Percentiles rank a stretch among this genome's conserved stretches.
phyloP scores from a whole-genome alignment of 1,140 invertebrate genomes.

The Mizuhopecten yessoensis region DNA sequence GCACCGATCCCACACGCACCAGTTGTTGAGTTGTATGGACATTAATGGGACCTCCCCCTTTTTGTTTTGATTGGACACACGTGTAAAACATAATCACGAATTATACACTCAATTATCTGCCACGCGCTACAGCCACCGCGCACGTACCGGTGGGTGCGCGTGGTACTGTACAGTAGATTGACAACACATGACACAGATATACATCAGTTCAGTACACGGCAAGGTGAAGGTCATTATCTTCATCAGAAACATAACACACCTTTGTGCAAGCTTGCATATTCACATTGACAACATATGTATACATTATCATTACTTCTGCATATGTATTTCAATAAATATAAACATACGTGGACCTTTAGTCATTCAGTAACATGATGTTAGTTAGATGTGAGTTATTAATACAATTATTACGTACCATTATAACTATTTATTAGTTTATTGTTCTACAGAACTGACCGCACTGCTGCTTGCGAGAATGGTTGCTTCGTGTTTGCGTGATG shows the following conservation, averaged over 20 bases:
- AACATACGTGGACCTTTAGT: too few relatives aligned
- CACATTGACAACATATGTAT: neutral
- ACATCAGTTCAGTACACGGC: neutral
- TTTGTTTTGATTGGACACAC: neutral
- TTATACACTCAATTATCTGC: constrained; percentile 8
- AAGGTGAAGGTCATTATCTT: neutral
- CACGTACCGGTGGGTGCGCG: neutral
- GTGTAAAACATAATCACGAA: constrained; percentile 2
- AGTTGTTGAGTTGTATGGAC: neutral
- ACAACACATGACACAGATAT: neutral
- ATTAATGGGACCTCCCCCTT: neutral
- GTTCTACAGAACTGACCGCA: neutral
- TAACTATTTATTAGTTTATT: neutral
- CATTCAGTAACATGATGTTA: too few relatives aligned
- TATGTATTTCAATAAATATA: too few relatives aligned
- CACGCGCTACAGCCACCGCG: neutral
- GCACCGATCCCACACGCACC: neutral
- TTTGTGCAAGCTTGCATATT: constrained; percentile 14
- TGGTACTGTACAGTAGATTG: neutral
- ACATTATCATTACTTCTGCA: too few relatives aligned
- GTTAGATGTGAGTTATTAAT: too few relatives aligned
- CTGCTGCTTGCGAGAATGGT: neutral
- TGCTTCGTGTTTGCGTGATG: neutral
- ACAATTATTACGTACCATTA: neutral
- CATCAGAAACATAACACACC: neutral